A percentile compares a stretch with the other conserved stretches of the same genome.
Conservation (phyloP, 2,113 vertebrate genomes). For the Cephalopterus ornatus region DNA sequence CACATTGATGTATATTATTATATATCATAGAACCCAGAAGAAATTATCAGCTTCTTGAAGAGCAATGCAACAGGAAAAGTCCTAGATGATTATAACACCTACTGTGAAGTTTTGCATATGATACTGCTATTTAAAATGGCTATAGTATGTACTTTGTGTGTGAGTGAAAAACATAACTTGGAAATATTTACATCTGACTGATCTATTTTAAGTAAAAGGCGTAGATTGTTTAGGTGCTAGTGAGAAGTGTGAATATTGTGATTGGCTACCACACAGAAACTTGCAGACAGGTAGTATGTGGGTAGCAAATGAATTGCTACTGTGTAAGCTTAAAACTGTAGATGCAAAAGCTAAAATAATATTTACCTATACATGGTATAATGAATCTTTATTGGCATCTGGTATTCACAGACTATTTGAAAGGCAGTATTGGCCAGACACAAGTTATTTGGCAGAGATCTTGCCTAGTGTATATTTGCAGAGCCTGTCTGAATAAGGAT, state of each 20-base stretch:
- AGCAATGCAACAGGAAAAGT: background rate
- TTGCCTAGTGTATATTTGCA: slow-evolving; percentile 76
- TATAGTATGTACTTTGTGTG: background rate
- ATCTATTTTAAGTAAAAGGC: slow-evolving; percentile 65
- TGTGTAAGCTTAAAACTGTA: slow-evolving; percentile 63
- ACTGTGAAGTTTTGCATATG: slow-evolving; percentile 20
- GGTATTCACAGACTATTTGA: slow-evolving; percentile 70
- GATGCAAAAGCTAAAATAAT: slow-evolving; percentile 70
- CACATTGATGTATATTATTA: background rate
- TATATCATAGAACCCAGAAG: background rate
- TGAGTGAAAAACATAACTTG: slow-evolving; percentile 28
- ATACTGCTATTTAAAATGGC: slow-evolving; percentile 24
- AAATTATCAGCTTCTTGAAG: background rate
- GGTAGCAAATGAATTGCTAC: slow-evolving; percentile 65
- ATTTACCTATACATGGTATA: slow-evolving; percentile 64
- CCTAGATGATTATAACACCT: background rate
- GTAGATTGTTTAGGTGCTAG: slow-evolving; percentile 37
- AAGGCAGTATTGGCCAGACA: slow-evolving; percentile 73
- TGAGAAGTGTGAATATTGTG: slow-evolving; percentile 66
- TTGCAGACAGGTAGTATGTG: slow-evolving; percentile 47
- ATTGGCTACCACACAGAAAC: slow-evolving; percentile 52
- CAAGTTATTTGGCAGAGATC: slow-evolving; percentile 74
- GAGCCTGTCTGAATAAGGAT: slow-evolving; percentile 76
- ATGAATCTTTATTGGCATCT: slow-evolving; percentile 74
- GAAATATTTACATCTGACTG: slow-evolving; percentile 29